Evolutionary conservation across 2,888 invertebrate species (phyloP), one percentile per base, ranked within the genome.

Genomic region (Phanerotoma sp.): DNA sequence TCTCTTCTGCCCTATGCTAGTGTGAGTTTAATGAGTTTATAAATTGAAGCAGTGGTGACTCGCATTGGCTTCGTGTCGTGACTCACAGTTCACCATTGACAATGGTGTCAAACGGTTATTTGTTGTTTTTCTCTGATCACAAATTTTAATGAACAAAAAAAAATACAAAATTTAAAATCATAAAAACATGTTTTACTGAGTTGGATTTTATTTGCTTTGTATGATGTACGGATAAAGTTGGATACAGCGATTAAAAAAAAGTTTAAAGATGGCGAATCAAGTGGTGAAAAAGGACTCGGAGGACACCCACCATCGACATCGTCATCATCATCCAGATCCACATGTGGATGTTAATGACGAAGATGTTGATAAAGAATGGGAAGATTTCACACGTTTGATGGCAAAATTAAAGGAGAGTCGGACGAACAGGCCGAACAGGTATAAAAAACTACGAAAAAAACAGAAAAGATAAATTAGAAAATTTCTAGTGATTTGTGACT

Each of bases 331-430:
- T 28, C 45, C 32, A 11, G 54, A 48, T 49, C 40, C 50, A 13
- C 50, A 67, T 51, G 11, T 79, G 41, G 81, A 81, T 59, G 79
- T 79, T 15, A 79, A 79, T 62, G 78, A 78, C 59, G 80, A 80
- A 59, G 81, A 80, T 35, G 78, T 80, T 16, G 84, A 84, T 65
- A 79, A 79, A 62, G 83, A 83, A 71, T 84, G 84, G 84, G 84
- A 83, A 56, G 83, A 84, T 66, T 84, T 83, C 63, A 79, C 79
- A 13, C 78, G 81, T 60, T 71, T 83, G 30, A 77, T 82, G 70
- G 77, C 79, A 38, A 80, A 80, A 63, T 78, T 80, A 61, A 72
- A 72, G 60, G 72, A 71, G 56, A 75, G 70, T 57, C 75, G 69
- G 18, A 67, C 64, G 37, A 70, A 65, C 56, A 67, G 71, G n/a